phyloP scores from a whole-genome alignment of 1,140 invertebrate genomes.

The Trichogramma pretiosum region DNA sequence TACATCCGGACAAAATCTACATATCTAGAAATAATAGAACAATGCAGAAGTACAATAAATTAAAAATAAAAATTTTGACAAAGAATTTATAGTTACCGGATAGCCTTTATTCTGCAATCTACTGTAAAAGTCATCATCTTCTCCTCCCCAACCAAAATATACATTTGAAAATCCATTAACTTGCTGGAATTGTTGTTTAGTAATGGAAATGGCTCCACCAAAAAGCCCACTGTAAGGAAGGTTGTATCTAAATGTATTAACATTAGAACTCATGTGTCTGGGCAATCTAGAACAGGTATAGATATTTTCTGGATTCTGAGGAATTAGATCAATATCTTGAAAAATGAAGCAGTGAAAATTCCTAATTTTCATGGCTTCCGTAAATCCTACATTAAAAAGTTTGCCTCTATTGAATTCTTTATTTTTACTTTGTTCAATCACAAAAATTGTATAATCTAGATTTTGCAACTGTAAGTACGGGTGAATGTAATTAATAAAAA shows the following conservation, averaged over 20 bases:
- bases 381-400: constrained; percentile 86
- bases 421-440: constrained; percentile 76
- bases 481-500: constrained; percentile 83
- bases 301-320: constrained; percentile 78
- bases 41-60: no score
- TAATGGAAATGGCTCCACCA: constrained; percentile 68
- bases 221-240: constrained; percentile 65
- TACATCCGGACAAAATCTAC: constrained; percentile 60
- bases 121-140: constrained; percentile 82
- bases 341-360: constrained; percentile 84
- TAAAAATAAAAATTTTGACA: no score
- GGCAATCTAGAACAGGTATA: constrained; percentile 84
- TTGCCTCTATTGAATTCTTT: constrained; percentile 86
- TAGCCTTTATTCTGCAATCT: constrained; percentile 38
- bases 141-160: constrained; percentile 81
- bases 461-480: constrained; percentile 79
- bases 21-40: constrained; percentile 41
- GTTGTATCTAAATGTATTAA: constrained; percentile 81
- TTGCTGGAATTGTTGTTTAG: constrained; percentile 58
- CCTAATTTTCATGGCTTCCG: constrained; percentile 59
- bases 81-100: constrained; percentile 22
- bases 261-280: constrained; percentile 84
- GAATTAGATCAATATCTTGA: constrained; percentile 91
- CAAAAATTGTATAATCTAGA: constrained; percentile 78
- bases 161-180: constrained; percentile 90